Conservation (phyloP, 1,140 invertebrate species). For the Halotydeus destructor region DNA sequence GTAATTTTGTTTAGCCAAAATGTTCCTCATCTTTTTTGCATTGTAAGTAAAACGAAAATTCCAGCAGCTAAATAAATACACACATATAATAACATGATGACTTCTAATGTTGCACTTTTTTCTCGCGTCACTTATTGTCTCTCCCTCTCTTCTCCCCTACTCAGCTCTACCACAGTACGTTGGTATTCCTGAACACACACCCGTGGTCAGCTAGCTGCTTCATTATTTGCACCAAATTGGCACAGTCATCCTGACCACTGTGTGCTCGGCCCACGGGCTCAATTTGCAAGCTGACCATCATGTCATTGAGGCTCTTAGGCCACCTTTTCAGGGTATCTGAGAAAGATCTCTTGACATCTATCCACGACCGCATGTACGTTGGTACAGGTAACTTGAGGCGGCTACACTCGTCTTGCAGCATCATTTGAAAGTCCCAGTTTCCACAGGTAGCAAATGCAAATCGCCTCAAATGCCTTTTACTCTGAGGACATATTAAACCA, state of each 20-base stretch:
- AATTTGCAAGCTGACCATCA: slow-evolving; percentile 10
- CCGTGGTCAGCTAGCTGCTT: too few relatives aligned
- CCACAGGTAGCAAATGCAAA: slow-evolving; percentile 15
- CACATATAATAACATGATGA: too few relatives aligned
- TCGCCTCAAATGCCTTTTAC: background rate
- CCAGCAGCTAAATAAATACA: too few relatives aligned
- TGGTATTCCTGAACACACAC: too few relatives aligned
- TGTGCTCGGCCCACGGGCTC: slow-evolving; percentile 9
- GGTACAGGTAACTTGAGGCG: slow-evolving; percentile 1
- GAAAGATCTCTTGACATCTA: slow-evolving; percentile 15
- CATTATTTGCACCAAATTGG: slow-evolving; percentile 11
- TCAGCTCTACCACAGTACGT: too few relatives aligned
- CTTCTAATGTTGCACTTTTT: too few relatives aligned
- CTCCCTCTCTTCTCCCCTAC: too few relatives aligned
- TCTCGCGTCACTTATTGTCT: too few relatives aligned
- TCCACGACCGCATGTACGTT: slow-evolving; percentile 10
- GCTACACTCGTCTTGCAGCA: slow-evolving; percentile 7
- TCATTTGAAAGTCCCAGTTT: slow-evolving; percentile 4
- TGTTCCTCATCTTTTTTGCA: too few relatives aligned
- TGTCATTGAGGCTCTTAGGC: slow-evolving; percentile 6
- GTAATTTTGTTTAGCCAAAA: too few relatives aligned
- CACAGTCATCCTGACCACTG: slow-evolving; percentile 13
- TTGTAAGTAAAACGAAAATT: too few relatives aligned
- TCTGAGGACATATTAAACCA: background rate
- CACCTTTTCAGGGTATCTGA: slow-evolving; percentile 4